phyloP scores from a whole-genome alignment of 2,888 invertebrate genomes.

The Drosophila rellima region DNA sequence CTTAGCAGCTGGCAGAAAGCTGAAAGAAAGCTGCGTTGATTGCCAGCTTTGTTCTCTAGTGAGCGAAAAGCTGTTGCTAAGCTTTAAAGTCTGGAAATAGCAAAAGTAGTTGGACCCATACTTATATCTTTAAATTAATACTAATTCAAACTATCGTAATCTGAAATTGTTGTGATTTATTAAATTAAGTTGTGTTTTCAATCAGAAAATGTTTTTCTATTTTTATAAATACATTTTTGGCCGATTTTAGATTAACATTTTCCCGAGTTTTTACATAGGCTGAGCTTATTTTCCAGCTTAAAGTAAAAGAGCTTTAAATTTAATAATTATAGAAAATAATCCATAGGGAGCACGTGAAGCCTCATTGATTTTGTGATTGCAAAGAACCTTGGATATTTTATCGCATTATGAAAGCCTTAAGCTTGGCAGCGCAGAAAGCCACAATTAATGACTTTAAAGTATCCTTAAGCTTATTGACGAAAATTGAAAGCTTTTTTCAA shows the following conservation, averaged over 20 bases:
- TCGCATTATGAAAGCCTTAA: slow-evolving; percentile 21
- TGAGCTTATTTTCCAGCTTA: neutral
- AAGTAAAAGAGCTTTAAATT: slow-evolving; percentile 11
- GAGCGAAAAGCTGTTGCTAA: slow-evolving; percentile 38
- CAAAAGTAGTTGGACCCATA: neutral
- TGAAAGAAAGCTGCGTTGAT: slow-evolving; percentile 49
- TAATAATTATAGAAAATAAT: slow-evolving; percentile 16
- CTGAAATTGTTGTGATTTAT: neutral
- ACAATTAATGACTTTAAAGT: slow-evolving; percentile 45
- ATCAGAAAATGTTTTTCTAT: no score
- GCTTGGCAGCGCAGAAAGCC: slow-evolving; percentile 25
- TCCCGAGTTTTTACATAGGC: no score
- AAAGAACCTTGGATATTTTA: slow-evolving; percentile 16
- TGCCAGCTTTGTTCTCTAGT: slow-evolving; percentile 32
- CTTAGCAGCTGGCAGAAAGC: slow-evolving; percentile 27
- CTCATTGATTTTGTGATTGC: slow-evolving; percentile 43
- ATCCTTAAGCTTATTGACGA: slow-evolving; percentile 29
- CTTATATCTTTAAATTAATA: neutral
- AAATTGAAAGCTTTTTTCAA: slow-evolving; percentile 21
- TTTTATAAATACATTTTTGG: no score
- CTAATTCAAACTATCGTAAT: neutral
- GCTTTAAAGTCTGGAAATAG: slow-evolving; percentile 15
- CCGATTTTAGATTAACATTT: no score
- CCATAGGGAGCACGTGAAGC: slow-evolving; percentile 23
- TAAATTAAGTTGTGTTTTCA: no score